A percentile compares a stretch with the other conserved stretches of the same genome.
These are phyloP conservation scores for Globia sparganii DNA, from an alignment of 2,888 invertebrate species.

Conservation along the genomic window DNA sequence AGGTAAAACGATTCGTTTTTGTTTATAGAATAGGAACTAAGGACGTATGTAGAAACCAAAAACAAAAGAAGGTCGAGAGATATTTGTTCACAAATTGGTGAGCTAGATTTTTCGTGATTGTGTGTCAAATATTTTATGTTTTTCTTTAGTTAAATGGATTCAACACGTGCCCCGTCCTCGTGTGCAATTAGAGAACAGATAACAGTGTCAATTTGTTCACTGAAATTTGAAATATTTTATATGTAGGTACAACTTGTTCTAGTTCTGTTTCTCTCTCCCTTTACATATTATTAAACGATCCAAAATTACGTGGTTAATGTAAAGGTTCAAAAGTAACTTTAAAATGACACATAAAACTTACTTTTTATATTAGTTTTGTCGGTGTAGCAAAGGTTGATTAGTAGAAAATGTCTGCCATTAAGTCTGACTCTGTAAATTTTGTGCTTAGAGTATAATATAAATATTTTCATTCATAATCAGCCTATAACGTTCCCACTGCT, in stretches of 20 bases:
- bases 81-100: constrained; percentile 14
- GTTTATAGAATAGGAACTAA: too few species aligned
- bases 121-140: background rate
- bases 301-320: too few species aligned
- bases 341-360: background rate
- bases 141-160: background rate
- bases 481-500: too few species aligned
- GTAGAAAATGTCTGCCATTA: background rate
- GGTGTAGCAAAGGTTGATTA: background rate
- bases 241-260: background rate
- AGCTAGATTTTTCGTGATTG: background rate
- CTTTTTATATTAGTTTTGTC: background rate
- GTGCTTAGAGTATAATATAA: background rate
- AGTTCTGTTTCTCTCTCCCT: too few species aligned
- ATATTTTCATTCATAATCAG: too few species aligned
- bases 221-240: background rate
- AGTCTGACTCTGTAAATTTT: background rate
- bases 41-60: background rate
- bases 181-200: background rate
- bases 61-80: background rate
- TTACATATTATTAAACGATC: background rate
- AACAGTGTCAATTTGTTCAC: background rate
- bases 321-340: too few species aligned
- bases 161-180: background rate
- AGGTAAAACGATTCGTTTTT: too few species aligned